These are phyloP conservation scores for Apotomis betuletana DNA, from an alignment of 2,888 invertebrate genomes.

Conservation along the genomic window DNA sequence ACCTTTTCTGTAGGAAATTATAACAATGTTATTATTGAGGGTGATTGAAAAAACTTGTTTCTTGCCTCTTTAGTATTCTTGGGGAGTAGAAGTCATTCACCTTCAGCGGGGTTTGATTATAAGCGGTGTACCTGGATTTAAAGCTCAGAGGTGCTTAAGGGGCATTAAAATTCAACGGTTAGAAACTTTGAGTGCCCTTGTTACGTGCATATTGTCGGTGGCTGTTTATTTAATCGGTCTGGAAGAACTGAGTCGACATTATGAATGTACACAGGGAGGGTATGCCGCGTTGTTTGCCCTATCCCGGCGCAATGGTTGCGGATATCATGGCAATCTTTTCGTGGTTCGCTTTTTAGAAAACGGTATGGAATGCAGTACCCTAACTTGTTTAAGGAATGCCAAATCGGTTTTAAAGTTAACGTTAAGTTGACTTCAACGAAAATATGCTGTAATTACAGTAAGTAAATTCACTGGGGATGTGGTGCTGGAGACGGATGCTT, in stretches of 20 bases:
- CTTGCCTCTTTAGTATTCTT: slow-evolving; percentile 19
- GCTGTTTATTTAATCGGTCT: slow-evolving; percentile 6
- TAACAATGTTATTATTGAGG: slow-evolving; percentile 31
- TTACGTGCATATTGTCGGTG: slow-evolving; percentile 29
- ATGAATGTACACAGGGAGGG: slow-evolving; percentile 15
- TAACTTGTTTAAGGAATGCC: no score
- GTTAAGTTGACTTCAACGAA: no score
- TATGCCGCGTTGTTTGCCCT: background rate
- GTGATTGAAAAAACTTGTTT: slow-evolving; percentile 34
- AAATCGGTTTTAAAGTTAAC: no score
- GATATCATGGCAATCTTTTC: slow-evolving; percentile 5
- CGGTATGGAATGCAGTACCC: background rate
- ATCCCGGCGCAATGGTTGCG: background rate
- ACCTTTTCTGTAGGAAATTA: slow-evolving; percentile 29
- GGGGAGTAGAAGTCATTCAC: slow-evolving; percentile 12
- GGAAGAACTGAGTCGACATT: slow-evolving; percentile 18
- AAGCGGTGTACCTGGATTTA: slow-evolving; percentile 19
- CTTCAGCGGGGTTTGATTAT: slow-evolving; percentile 20
- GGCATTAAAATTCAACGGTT: slow-evolving; percentile 37
- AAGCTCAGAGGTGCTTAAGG: slow-evolving; percentile 26
- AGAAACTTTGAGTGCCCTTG: slow-evolving; percentile 23
- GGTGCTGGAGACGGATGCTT: no score
- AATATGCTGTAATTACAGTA: no score
- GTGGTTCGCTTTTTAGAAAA: background rate
- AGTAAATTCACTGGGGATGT: no score